These are phyloP conservation scores for Heliconius sara DNA, from an alignment of 2,888 invertebrate species.

Conservation along the genomic window DNA sequence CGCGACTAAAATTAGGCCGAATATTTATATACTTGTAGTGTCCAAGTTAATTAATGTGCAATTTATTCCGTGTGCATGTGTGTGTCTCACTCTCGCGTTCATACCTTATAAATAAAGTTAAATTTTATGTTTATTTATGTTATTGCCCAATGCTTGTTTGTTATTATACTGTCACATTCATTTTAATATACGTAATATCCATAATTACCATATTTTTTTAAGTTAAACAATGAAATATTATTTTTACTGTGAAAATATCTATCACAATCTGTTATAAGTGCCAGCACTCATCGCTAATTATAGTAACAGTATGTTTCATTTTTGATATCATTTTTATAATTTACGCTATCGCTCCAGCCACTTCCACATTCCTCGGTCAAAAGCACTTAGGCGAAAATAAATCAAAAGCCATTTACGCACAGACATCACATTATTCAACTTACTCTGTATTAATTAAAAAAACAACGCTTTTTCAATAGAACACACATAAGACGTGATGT, in stretches of 20 bases:
- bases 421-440: conserved; percentile 25
- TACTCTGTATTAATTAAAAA: not conserved
- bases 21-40: conserved; percentile 22
- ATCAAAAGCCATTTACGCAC: conserved; percentile 43
- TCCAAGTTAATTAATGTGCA: conserved; percentile 16
- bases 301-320: conserved; percentile 18
- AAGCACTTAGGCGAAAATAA: conserved; percentile 43
- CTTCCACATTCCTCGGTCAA: conserved; percentile 47
- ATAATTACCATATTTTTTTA: not conserved
- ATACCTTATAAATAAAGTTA: conserved; percentile 4
- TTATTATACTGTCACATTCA: not conserved
- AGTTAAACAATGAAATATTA: not conserved
- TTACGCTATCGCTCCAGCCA: conserved; percentile 24
- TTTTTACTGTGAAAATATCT: not conserved
- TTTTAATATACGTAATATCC: not conserved
- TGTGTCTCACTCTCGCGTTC: not conserved
- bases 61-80: not conserved
- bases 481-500: too few species aligned
- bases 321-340: conserved; percentile 30
- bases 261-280: not conserved
- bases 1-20: conserved; percentile 35
- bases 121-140: not conserved
- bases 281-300: conserved; percentile 6
- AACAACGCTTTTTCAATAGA: too few species aligned
- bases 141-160: too few species aligned